These are phyloP conservation scores for Papilio polyxenes DNA, from an alignment of 1,140 invertebrate genomes.

Conservation along the genomic window DNA sequence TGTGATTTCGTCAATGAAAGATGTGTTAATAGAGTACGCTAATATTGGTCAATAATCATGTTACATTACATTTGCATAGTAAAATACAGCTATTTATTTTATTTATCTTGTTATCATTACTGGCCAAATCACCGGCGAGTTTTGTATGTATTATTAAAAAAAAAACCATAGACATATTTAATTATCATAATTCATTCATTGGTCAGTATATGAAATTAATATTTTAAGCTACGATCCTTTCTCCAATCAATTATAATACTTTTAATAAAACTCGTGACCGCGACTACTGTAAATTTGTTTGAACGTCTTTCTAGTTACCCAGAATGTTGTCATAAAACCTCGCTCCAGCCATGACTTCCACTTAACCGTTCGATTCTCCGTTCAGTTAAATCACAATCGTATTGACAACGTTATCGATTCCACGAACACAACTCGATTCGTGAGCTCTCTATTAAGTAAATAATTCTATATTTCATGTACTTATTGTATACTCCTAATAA, in stretches of 20 bases:
- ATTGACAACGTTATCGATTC: slow-evolving; percentile 36
- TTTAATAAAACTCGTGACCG: not conserved
- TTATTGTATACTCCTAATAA: not conserved
- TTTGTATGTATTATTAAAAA: not conserved
- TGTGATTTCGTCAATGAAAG: slow-evolving; percentile 34
- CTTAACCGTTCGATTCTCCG: slow-evolving; percentile 32
- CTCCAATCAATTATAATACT: not conserved
- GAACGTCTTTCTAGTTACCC: slow-evolving; percentile 22
- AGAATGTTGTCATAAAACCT: slow-evolving; percentile 28
- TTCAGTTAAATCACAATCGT: slow-evolving; percentile 37
- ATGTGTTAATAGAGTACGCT: slow-evolving; percentile 23
- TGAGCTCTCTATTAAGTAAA: slow-evolving; percentile 62
- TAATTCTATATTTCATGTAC: slow-evolving; percentile 52
- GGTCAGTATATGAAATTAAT: not conserved
- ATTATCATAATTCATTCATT: too few species aligned
- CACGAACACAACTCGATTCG: slow-evolving; percentile 41
- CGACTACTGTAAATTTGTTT: slow-evolving; percentile 8
- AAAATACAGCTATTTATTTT: not conserved
- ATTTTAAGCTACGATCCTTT: not conserved
- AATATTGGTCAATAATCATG: slow-evolving; percentile 17
- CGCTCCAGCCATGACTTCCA: not conserved
- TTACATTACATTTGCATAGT: not conserved
- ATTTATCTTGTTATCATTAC: not conserved
- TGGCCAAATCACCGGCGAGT: not conserved
- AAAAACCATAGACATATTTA: not conserved